phyloP scores from a whole-genome alignment of 2,113 vertebrate species.

The Cyanoramphus novaezelandiae region DNA sequence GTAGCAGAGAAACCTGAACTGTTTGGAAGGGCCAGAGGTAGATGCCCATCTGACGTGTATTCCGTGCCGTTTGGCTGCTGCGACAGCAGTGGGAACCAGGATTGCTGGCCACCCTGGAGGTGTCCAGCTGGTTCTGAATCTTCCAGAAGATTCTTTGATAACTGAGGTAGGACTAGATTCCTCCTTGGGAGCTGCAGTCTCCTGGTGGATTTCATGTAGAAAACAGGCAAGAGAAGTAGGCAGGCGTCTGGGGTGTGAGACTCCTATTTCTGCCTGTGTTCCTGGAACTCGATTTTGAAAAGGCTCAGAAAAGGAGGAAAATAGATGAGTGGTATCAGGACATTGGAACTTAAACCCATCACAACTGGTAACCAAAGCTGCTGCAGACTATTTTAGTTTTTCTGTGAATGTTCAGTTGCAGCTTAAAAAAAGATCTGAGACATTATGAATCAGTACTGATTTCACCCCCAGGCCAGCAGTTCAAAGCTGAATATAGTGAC shows the following conservation, averaged over 20 bases:
- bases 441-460: neutral
- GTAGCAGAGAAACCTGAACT: neutral
- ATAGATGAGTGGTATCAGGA: neutral
- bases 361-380: neutral
- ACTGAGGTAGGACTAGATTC: neutral
- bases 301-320: neutral
- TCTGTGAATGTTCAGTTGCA: neutral
- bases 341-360: neutral
- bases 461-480: neutral
- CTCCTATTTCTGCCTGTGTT: neutral
- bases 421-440: neutral
- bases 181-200: neutral
- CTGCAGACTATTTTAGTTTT: neutral
- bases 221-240: neutral
- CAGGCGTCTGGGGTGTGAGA: neutral
- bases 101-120: neutral
- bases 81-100: rapidly evolving
- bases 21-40: neutral
- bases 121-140: rapidly evolving
- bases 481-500: neutral
- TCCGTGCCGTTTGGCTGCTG: neutral
- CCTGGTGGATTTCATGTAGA: neutral
- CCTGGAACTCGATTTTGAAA: neutral
- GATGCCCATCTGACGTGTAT: rapidly evolving
- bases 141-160: neutral